A percentile compares a stretch with the other conserved stretches of the same genome.
Conservation (phyloP, 2,888 invertebrate species). For the Patella caerulea region DNA sequence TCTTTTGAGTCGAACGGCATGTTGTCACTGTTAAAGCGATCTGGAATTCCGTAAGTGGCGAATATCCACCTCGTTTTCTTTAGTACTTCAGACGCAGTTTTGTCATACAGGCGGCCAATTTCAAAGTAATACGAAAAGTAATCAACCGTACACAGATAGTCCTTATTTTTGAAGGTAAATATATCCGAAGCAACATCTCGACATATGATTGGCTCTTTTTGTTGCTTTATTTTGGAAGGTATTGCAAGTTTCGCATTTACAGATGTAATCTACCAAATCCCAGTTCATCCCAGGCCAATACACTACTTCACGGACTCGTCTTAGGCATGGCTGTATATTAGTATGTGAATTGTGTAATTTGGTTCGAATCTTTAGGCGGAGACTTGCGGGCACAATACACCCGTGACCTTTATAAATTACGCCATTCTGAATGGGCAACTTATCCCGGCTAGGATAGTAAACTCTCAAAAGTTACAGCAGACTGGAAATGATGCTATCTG, state of each 20-base stretch:
- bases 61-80: constrained; percentile 28
- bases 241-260: constrained; percentile 32
- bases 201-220: constrained; percentile 33
- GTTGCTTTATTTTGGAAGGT: constrained; percentile 24
- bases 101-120: constrained; percentile 3
- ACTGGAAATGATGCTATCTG: not conserved
- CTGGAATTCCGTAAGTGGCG: constrained; percentile 35
- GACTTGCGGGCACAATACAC: not conserved
- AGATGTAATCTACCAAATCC: constrained; percentile 25
- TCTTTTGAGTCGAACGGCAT: constrained; percentile 30
- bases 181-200: constrained; percentile 29
- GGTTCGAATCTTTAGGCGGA: not conserved
- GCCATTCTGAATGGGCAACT: not conserved
- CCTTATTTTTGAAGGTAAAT: not conserved
- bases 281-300: constrained; percentile 35
- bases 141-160: constrained; percentile 9
- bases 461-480: not conserved
- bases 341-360: constrained; percentile 17
- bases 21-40: constrained; percentile 33
- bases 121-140: constrained; percentile 13
- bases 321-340: constrained; percentile 19
- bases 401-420: not conserved
- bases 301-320: constrained; percentile 25
- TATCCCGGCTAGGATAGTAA: constrained; percentile 18
- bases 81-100: constrained; percentile 18